These are phyloP conservation scores for Lepus americanus DNA, from an alignment of 2,113 vertebrate species.

Conservation along the genomic window DNA sequence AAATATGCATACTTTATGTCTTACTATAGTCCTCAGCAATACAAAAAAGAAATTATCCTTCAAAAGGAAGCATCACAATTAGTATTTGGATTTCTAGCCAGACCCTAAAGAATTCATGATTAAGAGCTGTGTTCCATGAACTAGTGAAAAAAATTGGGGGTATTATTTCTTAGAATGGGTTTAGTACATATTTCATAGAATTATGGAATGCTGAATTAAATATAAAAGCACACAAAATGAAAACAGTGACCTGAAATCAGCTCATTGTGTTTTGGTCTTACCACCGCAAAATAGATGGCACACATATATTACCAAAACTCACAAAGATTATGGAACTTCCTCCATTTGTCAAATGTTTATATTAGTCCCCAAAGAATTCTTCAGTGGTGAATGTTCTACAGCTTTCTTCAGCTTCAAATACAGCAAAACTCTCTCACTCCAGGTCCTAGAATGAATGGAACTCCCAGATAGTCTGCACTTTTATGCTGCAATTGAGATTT, in stretches of 20 bases:
- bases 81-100: conserved; percentile 54
- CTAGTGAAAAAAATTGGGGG: not conserved
- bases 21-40: not conserved
- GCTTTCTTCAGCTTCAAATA: conserved; percentile 51
- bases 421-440: not conserved
- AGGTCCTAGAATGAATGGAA: conserved; percentile 11
- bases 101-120: conserved; percentile 29
- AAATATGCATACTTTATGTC: not conserved
- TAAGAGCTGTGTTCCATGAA: conserved; percentile 22
- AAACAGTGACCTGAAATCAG: conserved; percentile 56
- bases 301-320: conserved; percentile 44
- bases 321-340: conserved; percentile 43
- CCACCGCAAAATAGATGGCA: conserved; percentile 49
- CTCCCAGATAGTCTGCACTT: conserved; percentile 6
- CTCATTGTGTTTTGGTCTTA: conserved; percentile 24
- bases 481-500: conserved; percentile 43
- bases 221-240: conserved; percentile 64
- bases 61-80: conserved; percentile 44
- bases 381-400: conserved; percentile 38
- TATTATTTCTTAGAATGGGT: conserved; percentile 23
- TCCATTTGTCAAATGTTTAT: conserved; percentile 47
- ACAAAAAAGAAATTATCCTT: conserved; percentile 59
- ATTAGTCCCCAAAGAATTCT: conserved; percentile 37
- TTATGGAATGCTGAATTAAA: conserved; percentile 68
- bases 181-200: conserved; percentile 67